Base-by-base conservation (phyloP, 2,797 vertebrate genomes). In the Oreortyx pictus region DNA sequence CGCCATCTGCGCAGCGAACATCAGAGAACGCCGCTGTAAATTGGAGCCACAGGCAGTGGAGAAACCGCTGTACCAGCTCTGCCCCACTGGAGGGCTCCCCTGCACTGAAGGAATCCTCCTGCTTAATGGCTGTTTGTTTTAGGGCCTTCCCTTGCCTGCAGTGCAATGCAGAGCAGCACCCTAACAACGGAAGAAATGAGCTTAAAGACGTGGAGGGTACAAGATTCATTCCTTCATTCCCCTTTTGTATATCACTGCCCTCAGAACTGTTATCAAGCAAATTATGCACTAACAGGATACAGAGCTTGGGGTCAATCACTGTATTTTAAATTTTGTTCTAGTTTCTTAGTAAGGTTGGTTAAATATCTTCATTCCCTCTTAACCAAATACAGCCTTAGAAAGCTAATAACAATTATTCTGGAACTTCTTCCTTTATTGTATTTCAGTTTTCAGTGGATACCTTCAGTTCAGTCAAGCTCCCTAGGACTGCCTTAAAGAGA, bases 71-170 rank as follows among this genome's bases (percentile, higher is more conserved):
- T 94, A 66, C 72, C 59, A 66, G 25, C 86, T 66, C 24, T 76
- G 56, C 73, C 72, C 95, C 93, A 93, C 96, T 94, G 90, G 95
- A 94, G 93, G 94, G 96, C 96, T 94, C 95, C 66, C 95, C 66
- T 94, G 64, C 62, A 86, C 76, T 70, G 70, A 57, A 82, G 67
- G 73, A 65, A 91, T 71, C 47, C 52, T 88, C 29, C 43, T 52
- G 72, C 82, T 35, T 6, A 61, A 65, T 7, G 43, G 37, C 43
- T 44, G 1, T n/a, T 52, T 2, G 19, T 33, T 85, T 59, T 2
- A 62, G 49, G 43, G 37, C 85, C 56, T 17, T 46, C 35, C 54
- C 37, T 67, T 79, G 24, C 74, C 70, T 62, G 79, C 94, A 65
- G 82, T 62, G 76, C n/a, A 52, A 74, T 44, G 73, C 89, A 70